Evolutionary conservation across 1,140 invertebrate species (phyloP).

Genomic region (Trachelipus rathkii): DNA sequence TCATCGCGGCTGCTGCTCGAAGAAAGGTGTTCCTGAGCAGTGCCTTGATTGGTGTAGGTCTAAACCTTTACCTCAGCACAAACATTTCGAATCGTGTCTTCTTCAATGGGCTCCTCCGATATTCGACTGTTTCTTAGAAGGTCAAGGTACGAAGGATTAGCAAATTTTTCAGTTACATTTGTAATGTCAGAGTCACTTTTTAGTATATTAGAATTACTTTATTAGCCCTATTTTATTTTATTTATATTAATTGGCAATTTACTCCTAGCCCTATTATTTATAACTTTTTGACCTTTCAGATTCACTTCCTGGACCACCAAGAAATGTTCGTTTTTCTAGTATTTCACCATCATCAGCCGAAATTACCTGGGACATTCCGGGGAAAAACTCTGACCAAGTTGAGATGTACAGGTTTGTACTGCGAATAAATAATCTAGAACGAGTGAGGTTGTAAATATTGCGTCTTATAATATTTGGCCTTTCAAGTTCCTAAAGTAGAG

Average conservation of each 20-base stretch:
- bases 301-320: constrained; percentile 68
- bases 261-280: too few relatives aligned
- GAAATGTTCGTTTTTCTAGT: constrained; percentile 62
- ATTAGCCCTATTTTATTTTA: too few relatives aligned
- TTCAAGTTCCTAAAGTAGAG: too few relatives aligned
- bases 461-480: too few relatives aligned
- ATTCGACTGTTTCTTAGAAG: constrained; percentile 72
- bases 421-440: too few relatives aligned
- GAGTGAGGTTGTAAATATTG: too few relatives aligned
- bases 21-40: constrained; percentile 64
- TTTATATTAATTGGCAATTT: too few relatives aligned
- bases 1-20: constrained; percentile 71
- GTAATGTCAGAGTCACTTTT: too few relatives aligned
- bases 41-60: constrained; percentile 73
- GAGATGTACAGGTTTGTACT: constrained; percentile 64
- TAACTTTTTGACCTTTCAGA: constrained; percentile 47
- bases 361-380: constrained; percentile 68
- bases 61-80: constrained; percentile 53
- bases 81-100: constrained; percentile 62
- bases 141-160: constrained; percentile 63
- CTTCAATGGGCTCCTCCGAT: constrained; percentile 68
- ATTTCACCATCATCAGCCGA: constrained; percentile 59
- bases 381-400: constrained; percentile 75
- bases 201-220: constrained; percentile 4
- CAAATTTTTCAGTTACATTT: too few relatives aligned